Base-by-base conservation (phyloP, 2,888 invertebrate genomes). In the Fabriciana adippe region DNA sequence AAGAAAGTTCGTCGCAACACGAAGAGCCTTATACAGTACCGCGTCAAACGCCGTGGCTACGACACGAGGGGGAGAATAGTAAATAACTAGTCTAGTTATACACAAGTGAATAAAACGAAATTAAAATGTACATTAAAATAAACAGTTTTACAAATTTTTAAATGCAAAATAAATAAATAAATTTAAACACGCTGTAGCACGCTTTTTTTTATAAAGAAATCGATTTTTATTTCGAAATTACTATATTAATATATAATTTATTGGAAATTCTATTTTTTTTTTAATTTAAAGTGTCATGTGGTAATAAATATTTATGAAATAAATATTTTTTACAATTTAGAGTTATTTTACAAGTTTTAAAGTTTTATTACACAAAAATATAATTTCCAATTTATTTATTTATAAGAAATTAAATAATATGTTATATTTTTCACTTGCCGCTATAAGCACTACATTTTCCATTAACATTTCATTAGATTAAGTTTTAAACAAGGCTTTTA, bases 11-110 rank as follows among this genome's bases (percentile, higher is more conserved):
- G 79, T 79, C 78, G 76, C 72, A 78, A 76, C 74, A 67, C 68
- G 70, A 78, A 71, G 26, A 26, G 77, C 79, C 75, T 78, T 77
- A 73, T 57, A 78, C 78, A 84, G 84, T 84, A 75, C 80, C 85
- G 85, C 83, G 85, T 69, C 76, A 74, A 73, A 70, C 78, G 62
- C 70, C 80, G 78, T 72, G 70, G 77, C 69, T 31, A 67, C 67
- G 73, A 79, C 80, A 79, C 74, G 73, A 73, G 69, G 69, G 68
- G 68, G 55, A 73, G 63, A 68, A 76, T 70, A 71, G 64, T 67
- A 79, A 80, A 75, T 79, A 82, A 79, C 76, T 77, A 80, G 77
- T 78, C 72, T 67, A 66, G 71, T 62, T 72, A 66, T 78, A 76
- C 83, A 81, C 80, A 61, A 78, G 80, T 80, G 81, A 78, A 73